Evolutionary conservation across 2,797 vertebrate species (phyloP).

Genomic region (Molothrus ater): DNA sequence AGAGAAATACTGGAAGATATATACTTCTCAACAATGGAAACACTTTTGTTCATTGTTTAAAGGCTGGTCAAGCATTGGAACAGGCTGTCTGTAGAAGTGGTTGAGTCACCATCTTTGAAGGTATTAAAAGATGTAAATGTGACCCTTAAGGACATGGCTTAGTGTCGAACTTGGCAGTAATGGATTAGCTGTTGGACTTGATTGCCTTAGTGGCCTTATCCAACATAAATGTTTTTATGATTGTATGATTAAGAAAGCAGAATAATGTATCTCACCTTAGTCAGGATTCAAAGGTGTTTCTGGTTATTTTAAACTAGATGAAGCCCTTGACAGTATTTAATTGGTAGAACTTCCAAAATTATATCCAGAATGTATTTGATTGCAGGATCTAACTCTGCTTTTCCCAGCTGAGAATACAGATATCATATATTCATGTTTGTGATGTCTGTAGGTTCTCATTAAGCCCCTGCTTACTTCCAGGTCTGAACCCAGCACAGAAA

Average conservation of each 20-base stretch:
- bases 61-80: not conserved
- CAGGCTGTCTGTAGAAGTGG: accelerated
- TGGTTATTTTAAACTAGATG: not conserved
- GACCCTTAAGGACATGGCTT: not conserved
- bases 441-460: not conserved
- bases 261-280: not conserved
- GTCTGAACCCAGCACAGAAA: not conserved
- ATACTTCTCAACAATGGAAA: not conserved
- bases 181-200: not conserved
- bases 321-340: not conserved
- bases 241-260: not conserved
- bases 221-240: not conserved
- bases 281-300: not conserved
- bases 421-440: accelerated
- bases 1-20: not conserved
- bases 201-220: not conserved
- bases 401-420: not conserved
- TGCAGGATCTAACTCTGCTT: not conserved
- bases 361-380: not conserved
- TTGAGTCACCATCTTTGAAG: not conserved
- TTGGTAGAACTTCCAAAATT: not conserved
- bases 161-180: not conserved
- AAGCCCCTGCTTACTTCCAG: not conserved
- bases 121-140: not conserved
- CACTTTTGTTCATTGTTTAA: not conserved